Base-by-base conservation (phyloP, 2,888 invertebrate genomes). In the Thelaira solivaga region DNA sequence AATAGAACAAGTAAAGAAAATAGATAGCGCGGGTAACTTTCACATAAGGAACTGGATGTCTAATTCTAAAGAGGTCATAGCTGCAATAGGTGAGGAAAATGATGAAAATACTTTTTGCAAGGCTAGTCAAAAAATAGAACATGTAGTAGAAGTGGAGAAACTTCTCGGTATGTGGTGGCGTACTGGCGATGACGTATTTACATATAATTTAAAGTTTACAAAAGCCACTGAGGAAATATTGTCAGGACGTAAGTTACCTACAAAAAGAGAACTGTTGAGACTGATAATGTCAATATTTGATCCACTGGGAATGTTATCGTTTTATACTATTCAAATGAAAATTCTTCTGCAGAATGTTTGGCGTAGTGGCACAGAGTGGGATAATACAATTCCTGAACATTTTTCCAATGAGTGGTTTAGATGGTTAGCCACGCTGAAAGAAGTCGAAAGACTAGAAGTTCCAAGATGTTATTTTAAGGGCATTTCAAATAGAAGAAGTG, bases 331-430 rank as follows among this genome's bases (percentile, higher is more conserved):
- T 1, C 45, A 67, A 11, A 57, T 75, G 13, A 82, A 81, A 78
- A 80, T 82, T 13, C 18, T 80, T 1, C 39, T 82, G 5, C 76
- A 82, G 24, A 57, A 80, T 11, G 68, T 80, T 2, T 82, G 81
- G 80, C 51, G 80, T 6, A 57, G 29, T 1, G 61, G 34, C n/a
- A 77, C 62, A 24, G 69, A 18, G 13, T 81, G 81, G 72, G 76
- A 80, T 26, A 81, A 82, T 2, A 8, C 45, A 29, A 64, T 81
- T 7, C 57, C 73, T 0, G 74, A 55, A 2, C 53, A 53, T 6
- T 39, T 69, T 16, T 20, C 29, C 2, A 59, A 68, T 10, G 41
- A 51, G 11, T 80, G 81, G n/a, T n/a, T n/a, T n/a, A n/a, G 80
- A 26, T 82, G 71, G 77, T 20, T 69, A 10, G 22, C 26, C 5